Evolutionary conservation across 2,888 invertebrate genomes (phyloP), one percentile per base, ranked within the genome.

Genomic region (Luperina testacea): DNA sequence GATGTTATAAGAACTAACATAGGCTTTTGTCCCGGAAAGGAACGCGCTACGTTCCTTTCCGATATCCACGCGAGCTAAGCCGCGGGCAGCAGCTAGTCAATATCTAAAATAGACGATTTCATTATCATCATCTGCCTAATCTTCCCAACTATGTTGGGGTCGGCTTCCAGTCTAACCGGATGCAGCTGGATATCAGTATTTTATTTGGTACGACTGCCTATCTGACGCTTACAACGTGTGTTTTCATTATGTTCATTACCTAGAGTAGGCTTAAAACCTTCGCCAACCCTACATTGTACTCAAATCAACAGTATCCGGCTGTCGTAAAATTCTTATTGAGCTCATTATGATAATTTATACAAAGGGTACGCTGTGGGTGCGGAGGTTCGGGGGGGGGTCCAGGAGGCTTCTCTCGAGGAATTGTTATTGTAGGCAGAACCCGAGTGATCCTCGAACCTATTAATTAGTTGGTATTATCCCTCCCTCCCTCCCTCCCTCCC

Each of bases 331-430:
- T 82, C 77, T 89, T 83, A 89, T 86, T 80, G 86, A 74, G 83
- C 80, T 87, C 84, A 83, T 89, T 88, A 83, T 83, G 68, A 81
- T 87, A 88, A 87, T 86, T 80, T 89, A 87, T 84, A 80, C 89
- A 78, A 78, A 75, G 79, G 38, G 65, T 38, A 53, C 38, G 59
- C 63, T 69, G 71, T 48, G 78, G 45, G n/a, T 13, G 24, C 8
- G 57, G 57, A 8, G 51, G 6, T 1, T 3, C 1, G 32, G 17
- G 15, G 17, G 15, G 20, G 53, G 69, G 11, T 68, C 45, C 72
- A 69, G 63, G 45, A 65, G 42, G n/a, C 38, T 69, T 69, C 73
- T n/a, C 65, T 67, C 74, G 48, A 64, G 67, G 73, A 79, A 82
- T 64, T 72, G 80, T 83, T 81, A 80, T 83, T 87, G 81, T 85